Base-by-base conservation (phyloP, 2,888 invertebrate genomes). In the Cactoblastis cactorum region DNA sequence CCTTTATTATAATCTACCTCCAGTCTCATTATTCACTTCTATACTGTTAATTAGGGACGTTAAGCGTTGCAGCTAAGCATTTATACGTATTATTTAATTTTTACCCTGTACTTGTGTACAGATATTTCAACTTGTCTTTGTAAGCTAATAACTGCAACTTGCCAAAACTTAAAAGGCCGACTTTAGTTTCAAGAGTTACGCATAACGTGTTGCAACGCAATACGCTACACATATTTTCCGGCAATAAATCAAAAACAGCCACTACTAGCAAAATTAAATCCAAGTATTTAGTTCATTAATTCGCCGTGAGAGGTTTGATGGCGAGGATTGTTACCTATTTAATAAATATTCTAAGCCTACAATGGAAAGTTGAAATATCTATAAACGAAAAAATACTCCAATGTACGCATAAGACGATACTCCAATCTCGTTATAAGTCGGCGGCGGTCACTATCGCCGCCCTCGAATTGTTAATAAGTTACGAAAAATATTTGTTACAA, bases 91-190 rank as follows among this genome's bases (percentile, higher is more conserved):
- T 57, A 64, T 70, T 68, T 67, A 70, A 69, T 70, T 68, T 28
- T 80, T 83, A 85, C 85, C 85, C 85, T 85, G 85, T 86, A 79
- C 72, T 80, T 67, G 70, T 77, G 37, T 17, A 37, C 17, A 37
- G 37, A 37, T 17, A 37, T 37, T 37, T 37, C 37, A 15, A 37
- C 37, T 17, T 17, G 37, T 1, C 8, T 1, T 9, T 17, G 15
- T 37, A 8, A 12, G 33, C 12, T 32, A 11, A 33, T n/a, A n/a
- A n/a, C n/a, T n/a, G n/a, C n/a, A 39, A 53, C 46, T 48, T 24
- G 41, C 5, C 28, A 28, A 4, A 28, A 28, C 4, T n/a, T n/a
- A n/a, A n/a, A n/a, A n/a, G n/a, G n/a, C n/a, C n/a, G n/a, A n/a
- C n/a, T n/a, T n/a, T n/a, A n/a, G n/a, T n/a, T n/a, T n/a, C n/a